These are phyloP conservation scores for Cepphus grylle DNA, from an alignment of 2,113 vertebrate genomes.

Conservation along the genomic window DNA sequence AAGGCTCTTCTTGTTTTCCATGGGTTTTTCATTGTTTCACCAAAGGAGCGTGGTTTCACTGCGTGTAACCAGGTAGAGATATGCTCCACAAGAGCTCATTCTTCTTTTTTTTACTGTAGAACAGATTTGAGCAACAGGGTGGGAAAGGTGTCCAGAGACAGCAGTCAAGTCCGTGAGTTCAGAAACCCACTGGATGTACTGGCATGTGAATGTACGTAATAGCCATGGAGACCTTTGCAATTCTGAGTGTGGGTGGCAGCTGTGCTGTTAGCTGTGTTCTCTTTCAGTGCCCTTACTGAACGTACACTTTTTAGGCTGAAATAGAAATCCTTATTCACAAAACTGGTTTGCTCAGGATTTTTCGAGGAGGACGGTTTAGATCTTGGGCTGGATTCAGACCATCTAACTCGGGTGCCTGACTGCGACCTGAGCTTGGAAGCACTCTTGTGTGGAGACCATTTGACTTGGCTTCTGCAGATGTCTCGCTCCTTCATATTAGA, in stretches of 20 bases:
- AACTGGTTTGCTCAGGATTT: not conserved
- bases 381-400: not conserved
- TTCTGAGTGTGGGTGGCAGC: not conserved
- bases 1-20: not conserved
- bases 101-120: not conserved
- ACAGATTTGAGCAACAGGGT: not conserved
- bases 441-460: not conserved
- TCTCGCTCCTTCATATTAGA: not conserved
- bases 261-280: not conserved
- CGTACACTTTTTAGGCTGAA: not conserved
- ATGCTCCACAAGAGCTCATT: not conserved
- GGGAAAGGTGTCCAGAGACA: not conserved
- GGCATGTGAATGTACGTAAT: too few relatives aligned
- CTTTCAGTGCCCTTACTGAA: not conserved
- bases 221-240: not conserved
- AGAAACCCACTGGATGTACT: accelerated
- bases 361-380: not conserved
- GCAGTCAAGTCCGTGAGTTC: not conserved
- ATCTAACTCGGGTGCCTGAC: not conserved
- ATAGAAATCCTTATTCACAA: not conserved
- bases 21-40: not conserved
- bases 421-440: not conserved
- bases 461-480: not conserved
- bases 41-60: not conserved
- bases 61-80: not conserved